A percentile compares a stretch with the other conserved stretches of the same genome.
These are phyloP conservation scores for Distichodus sexfasciatus DNA, from an alignment of 2,797 vertebrate genomes.

Conservation along the genomic window DNA sequence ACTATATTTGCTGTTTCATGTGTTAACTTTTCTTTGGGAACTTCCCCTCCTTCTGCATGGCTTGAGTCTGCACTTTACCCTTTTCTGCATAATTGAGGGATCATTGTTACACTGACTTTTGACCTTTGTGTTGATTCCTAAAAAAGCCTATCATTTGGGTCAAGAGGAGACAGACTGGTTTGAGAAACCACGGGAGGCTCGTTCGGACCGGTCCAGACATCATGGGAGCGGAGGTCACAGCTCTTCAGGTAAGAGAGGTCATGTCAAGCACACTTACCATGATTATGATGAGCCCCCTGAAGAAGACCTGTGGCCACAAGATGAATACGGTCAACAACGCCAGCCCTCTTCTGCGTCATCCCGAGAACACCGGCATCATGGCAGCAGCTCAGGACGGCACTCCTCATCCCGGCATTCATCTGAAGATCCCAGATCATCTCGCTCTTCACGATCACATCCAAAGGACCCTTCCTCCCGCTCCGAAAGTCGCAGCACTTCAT, in stretches of 20 bases:
- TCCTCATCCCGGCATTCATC: slow-evolving; percentile 81
- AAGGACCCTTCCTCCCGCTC: slow-evolving; percentile 82
- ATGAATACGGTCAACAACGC: slow-evolving; percentile 85
- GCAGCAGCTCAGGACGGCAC: slow-evolving; percentile 85
- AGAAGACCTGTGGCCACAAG: slow-evolving; percentile 85
- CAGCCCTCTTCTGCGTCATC: slow-evolving; percentile 76
- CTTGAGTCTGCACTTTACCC: slow-evolving; percentile 69
- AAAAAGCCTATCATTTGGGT: slow-evolving; percentile 99
- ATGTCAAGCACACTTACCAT: slow-evolving; percentile 90
- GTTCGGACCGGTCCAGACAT: slow-evolving; percentile 91
- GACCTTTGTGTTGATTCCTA: slow-evolving; percentile 85
- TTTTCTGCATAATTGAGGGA: slow-evolving; percentile 27
- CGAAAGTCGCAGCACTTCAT: slow-evolving; percentile 77
- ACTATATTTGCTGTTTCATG: slow-evolving; percentile 59
- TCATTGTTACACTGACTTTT: slow-evolving; percentile 72
- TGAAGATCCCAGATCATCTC: slow-evolving; percentile 83
- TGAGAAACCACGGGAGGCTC: slow-evolving; percentile 95
- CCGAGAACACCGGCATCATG: slow-evolving; percentile 90
- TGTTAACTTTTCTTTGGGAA: slow-evolving; percentile 12
- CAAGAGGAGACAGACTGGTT: slow-evolving; percentile 99
- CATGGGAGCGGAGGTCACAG: slow-evolving; percentile 84
- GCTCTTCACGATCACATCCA: slow-evolving; percentile 84
- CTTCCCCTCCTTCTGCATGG: slow-evolving; percentile 77
- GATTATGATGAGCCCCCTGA: slow-evolving; percentile 95
- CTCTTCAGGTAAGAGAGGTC: slow-evolving; percentile 87